Base-by-base conservation (phyloP, 2,797 vertebrate species). In the Coranthus polyacanthus region DNA sequence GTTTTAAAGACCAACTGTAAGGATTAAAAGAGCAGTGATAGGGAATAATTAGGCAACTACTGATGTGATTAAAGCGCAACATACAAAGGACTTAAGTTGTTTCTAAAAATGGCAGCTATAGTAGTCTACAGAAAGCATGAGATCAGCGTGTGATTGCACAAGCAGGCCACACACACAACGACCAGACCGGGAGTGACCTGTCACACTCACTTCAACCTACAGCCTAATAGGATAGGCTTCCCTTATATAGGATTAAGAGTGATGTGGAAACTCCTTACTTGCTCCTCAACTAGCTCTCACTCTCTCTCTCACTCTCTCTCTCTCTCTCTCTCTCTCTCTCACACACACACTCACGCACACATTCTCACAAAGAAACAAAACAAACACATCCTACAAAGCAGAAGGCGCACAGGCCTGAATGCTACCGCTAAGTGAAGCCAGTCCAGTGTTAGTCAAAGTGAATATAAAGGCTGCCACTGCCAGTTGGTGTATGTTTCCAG, bases 151-250 rank as follows among this genome's bases (percentile, higher is more conserved):
- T 60, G 47, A 59, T 63, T 56, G 39, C 38, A 52, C 39, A 36
- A 17, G 37, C 49, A 56, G 45, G 16, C 20, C 24, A 50, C 56
- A 46, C 52, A 59, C 60, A 47, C 46, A 43, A 37, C 57, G 78
- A 22, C 55, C 50, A 56, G 32, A 55, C 24, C 65, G 61, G 50
- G 11, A 42, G 41, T 54, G 66, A 68, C 71, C 66, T 22, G 26
- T 70, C 64, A 52, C 54, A 82, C 43, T 47, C 49, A 47, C 69
- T 58, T 39, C 47, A 71, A 61, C 75, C 76, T 71, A 55, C 16
- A 75, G 47, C 44, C 51, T 88, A 90, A 93, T 79, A 83, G 85
- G 90, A 91, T 92, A 84, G 56, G 51, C 75, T 72, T 75, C 63
- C 58, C 43, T 24, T 64, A 81, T 77, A 69, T 55, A 61, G 86